A percentile compares a stretch with the other conserved stretches of the same genome.
Evolutionary conservation across 2,888 invertebrate genomes (phyloP).

Genomic region (Pheosia gnoma): DNA sequence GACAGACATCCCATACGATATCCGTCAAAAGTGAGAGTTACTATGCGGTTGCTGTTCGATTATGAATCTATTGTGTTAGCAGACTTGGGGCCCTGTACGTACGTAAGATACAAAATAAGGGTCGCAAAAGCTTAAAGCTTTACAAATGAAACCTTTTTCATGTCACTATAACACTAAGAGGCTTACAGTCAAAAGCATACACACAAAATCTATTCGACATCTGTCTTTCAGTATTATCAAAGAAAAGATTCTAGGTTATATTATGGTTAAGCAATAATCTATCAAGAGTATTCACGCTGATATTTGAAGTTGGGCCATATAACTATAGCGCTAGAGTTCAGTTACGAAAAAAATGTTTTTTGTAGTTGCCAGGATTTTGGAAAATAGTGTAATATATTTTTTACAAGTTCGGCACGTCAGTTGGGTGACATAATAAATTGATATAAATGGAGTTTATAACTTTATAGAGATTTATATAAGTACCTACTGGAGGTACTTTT

Average conservation of each 20-base stretch:
- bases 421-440: neutral
- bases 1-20: no score
- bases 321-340: neutral
- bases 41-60: no score
- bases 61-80: no score
- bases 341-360: neutral
- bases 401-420: neutral
- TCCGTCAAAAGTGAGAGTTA: no score
- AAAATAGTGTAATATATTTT: neutral
- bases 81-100: no score
- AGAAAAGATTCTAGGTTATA: slow-evolving; percentile 6
- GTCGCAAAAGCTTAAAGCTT: neutral
- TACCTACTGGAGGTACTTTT: no score
- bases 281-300: neutral
- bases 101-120: neutral
- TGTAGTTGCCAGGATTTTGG: neutral
- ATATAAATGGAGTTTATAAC: neutral
- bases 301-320: neutral
- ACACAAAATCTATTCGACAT: slow-evolving; percentile 15
- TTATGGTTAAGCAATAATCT: neutral
- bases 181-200: slow-evolving; percentile 3
- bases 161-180: neutral
- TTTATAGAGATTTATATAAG: no score
- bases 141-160: neutral
- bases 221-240: slow-evolving; percentile 28